Evolutionary conservation across 2,888 invertebrate genomes (phyloP).

Genomic region (Prosapia bicincta): DNA sequence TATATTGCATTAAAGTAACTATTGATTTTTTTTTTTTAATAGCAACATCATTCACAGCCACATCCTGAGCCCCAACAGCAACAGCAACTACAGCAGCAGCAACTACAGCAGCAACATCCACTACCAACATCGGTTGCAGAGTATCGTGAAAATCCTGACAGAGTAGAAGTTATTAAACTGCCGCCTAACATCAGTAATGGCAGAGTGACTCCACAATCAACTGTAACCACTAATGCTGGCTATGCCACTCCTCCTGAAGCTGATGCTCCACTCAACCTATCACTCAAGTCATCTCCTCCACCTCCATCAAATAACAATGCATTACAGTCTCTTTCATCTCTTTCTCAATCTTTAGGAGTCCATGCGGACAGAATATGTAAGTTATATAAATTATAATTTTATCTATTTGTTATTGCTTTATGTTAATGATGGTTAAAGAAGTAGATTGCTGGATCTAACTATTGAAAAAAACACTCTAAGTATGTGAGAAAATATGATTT

Average conservation of each 20-base stretch:
- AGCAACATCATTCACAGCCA: neutral
- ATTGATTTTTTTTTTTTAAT: neutral
- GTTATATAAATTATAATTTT: no score
- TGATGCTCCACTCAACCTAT: constrained; percentile 79
- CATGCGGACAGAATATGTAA: constrained; percentile 54
- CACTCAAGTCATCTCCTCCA: constrained; percentile 57
- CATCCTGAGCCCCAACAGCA: neutral
- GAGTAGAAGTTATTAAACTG: constrained; percentile 78
- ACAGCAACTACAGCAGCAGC: neutral
- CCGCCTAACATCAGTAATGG: constrained; percentile 56
- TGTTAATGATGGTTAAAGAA: no score
- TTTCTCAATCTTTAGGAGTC: constrained; percentile 35
- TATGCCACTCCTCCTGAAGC: constrained; percentile 47
- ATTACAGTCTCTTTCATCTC: constrained; percentile 37
- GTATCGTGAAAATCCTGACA: constrained; percentile 46
- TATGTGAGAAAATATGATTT: no score
- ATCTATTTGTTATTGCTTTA: no score
- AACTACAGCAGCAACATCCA: neutral
- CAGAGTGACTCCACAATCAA: constrained; percentile 4
- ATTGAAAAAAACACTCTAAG: no score
- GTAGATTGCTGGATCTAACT: no score
- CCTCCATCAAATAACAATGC: constrained; percentile 35
- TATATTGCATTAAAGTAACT: neutral
- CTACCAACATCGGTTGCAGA: neutral
- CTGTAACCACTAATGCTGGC: neutral